phyloP scores from a whole-genome alignment of 2,797 vertebrate genomes.

The Hephaestus fuliginosus region DNA sequence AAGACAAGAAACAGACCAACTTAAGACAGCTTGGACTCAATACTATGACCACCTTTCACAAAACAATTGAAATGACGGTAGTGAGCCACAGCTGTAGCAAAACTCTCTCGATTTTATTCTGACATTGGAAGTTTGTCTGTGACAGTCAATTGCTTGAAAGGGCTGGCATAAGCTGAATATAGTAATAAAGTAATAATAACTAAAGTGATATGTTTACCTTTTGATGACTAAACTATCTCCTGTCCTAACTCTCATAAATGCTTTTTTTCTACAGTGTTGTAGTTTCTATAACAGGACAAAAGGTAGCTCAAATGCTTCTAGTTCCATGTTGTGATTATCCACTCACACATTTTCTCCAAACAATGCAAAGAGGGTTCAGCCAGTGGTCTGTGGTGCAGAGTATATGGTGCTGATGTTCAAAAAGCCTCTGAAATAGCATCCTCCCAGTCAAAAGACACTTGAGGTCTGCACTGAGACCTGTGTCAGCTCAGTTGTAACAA shows the following conservation, averaged over 20 bases:
- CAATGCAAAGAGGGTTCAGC: not conserved
- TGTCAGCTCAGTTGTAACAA: too few relatives aligned
- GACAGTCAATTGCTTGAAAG: too few relatives aligned
- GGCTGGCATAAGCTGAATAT: too few relatives aligned
- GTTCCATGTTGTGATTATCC: slow-evolving; percentile 7
- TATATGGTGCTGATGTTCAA: slow-evolving; percentile 13
- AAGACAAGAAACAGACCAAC: too few relatives aligned
- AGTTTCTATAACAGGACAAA: not conserved
- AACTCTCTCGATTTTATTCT: too few relatives aligned
- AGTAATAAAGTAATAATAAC: too few relatives aligned
- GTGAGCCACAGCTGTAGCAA: too few relatives aligned
- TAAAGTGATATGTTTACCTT: not conserved
- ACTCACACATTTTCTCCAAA: not conserved
- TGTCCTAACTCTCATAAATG: not conserved
- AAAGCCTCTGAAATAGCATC: not conserved
- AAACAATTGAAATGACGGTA: too few relatives aligned
- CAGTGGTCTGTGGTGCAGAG: not conserved
- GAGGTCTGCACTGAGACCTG: not conserved
- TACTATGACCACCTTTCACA: too few relatives aligned
- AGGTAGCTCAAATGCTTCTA: not conserved
- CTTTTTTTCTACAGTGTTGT: not conserved
- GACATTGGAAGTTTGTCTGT: too few relatives aligned
- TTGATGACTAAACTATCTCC: not conserved
- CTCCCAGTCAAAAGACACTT: not conserved
- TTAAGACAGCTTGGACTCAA: too few relatives aligned